Base-by-base conservation (phyloP, 2,888 invertebrate genomes). In the Axea sp. region DNA sequence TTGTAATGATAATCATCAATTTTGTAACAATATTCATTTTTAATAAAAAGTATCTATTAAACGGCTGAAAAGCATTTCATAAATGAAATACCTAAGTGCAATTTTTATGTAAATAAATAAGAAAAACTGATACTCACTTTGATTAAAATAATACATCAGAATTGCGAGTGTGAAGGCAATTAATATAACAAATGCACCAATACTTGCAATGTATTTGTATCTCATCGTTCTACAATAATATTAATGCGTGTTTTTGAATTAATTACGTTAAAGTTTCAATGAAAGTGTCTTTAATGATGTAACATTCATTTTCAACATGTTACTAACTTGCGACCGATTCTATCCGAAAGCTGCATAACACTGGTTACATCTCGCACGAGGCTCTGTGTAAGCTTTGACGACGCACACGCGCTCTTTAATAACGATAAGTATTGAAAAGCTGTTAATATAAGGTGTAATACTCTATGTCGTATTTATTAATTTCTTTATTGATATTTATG, bases 61-160 rank as follows among this genome's bases (percentile, higher is more conserved):
- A n/a, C n/a, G n/a, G n/a, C n/a, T n/a, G n/a, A n/a, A n/a, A n/a
- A n/a, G n/a, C n/a, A n/a, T n/a, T n/a, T n/a, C n/a, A n/a, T n/a
- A n/a, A n/a, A n/a, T n/a, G n/a, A n/a, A n/a, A n/a, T n/a, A n/a
- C n/a, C n/a, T n/a, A n/a, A n/a, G n/a, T n/a, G n/a, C n/a, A n/a
- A n/a, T n/a, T n/a, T n/a, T n/a, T n/a, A n/a, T n/a, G n/a, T n/a
- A n/a, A n/a, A n/a, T n/a, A n/a, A n/a, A n/a, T n/a, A n/a, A n/a
- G n/a, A n/a, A n/a, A n/a, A n/a, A n/a, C n/a, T n/a, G n/a, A n/a
- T 43, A 74, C 82, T 73, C 80, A 87, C 87, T 85, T 82, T 84
- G 83, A 78, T 83, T 86, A 35, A 85, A 84, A 73, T 87, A 86
- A 59, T 86, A 87, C 81, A 86, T 82, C 4, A 86, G 65, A 24